These are phyloP conservation scores for Xylota segnis DNA, from an alignment of 2,888 invertebrate species.

Conservation along the genomic window DNA sequence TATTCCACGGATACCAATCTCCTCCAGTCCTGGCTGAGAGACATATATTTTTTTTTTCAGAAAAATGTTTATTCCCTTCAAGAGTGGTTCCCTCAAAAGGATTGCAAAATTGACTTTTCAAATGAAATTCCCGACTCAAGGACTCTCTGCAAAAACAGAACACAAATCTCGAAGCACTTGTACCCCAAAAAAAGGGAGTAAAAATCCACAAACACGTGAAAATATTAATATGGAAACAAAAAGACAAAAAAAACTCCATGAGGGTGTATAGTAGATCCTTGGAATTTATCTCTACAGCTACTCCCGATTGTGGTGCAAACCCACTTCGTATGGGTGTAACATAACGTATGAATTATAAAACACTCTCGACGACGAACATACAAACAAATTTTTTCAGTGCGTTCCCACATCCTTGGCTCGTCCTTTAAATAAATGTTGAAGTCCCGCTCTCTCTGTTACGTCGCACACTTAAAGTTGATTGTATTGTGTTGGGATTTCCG, in stretches of 20 bases:
- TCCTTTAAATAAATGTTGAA: neutral
- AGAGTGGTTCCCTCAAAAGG: neutral
- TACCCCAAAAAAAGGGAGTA: neutral
- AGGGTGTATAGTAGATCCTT: neutral
- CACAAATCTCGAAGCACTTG: constrained; percentile 2
- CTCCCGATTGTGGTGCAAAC: neutral
- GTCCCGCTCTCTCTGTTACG: too few relatives aligned
- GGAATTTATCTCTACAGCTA: constrained; percentile 11
- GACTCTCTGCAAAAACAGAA: neutral
- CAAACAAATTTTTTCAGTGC: neutral
- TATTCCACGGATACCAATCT: constrained; percentile 2
- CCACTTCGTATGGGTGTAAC: neutral
- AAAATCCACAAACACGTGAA: neutral
- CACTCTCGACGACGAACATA: neutral
- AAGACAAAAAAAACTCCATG: neutral
- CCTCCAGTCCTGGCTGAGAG: neutral
- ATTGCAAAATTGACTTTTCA: constrained; percentile 9
- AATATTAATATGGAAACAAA: constrained; percentile 2
- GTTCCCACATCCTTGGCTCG: neutral
- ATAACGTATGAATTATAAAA: constrained; percentile 17
- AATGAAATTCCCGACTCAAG: constrained; percentile 7
- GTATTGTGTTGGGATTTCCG: constrained; percentile 11
- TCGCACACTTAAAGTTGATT: neutral
- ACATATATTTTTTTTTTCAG: neutral
- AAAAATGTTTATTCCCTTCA: neutral